These are phyloP conservation scores for Ophioninae sp. DNA, from an alignment of 2,888 invertebrate genomes.

Conservation along the genomic window DNA sequence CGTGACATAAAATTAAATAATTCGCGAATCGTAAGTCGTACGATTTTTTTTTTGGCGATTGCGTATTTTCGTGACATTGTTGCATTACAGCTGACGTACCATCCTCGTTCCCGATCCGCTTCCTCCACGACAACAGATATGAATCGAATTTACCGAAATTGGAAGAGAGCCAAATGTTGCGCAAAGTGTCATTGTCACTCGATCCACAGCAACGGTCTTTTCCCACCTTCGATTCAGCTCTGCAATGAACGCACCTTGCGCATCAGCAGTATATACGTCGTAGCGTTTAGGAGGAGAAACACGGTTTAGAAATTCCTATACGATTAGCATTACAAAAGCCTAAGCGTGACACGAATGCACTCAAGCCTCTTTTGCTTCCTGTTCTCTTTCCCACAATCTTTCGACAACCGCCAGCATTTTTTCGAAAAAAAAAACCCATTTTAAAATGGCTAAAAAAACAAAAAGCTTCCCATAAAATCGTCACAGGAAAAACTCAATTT, in stretches of 20 bases:
- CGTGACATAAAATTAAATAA: too few species aligned
- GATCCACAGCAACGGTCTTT: constrained; percentile 29
- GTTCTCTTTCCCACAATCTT: constrained; percentile 23
- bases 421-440: too few species aligned
- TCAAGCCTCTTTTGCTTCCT: constrained; percentile 55
- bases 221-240: constrained; percentile 27
- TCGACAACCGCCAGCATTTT: not conserved
- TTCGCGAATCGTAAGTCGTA: too few species aligned
- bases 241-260: constrained; percentile 24
- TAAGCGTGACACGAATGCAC: constrained; percentile 72
- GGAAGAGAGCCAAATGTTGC: constrained; percentile 55
- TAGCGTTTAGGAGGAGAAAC: constrained; percentile 18
- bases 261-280: constrained; percentile 13
- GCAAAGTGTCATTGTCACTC: constrained; percentile 59
- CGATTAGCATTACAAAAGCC: constrained; percentile 75
- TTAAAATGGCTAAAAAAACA: too few species aligned
- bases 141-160: constrained; percentile 38
- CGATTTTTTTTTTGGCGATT: not conserved
- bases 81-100: not conserved
- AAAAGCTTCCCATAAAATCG: not conserved
- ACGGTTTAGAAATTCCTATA: constrained; percentile 73
- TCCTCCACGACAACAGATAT: constrained; percentile 36
- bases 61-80: constrained; percentile 16
- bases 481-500: not conserved
- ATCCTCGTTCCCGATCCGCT: constrained; percentile 8